Base-by-base conservation (phyloP, 2,797 vertebrate species). In the Gorsachius magnificus region DNA sequence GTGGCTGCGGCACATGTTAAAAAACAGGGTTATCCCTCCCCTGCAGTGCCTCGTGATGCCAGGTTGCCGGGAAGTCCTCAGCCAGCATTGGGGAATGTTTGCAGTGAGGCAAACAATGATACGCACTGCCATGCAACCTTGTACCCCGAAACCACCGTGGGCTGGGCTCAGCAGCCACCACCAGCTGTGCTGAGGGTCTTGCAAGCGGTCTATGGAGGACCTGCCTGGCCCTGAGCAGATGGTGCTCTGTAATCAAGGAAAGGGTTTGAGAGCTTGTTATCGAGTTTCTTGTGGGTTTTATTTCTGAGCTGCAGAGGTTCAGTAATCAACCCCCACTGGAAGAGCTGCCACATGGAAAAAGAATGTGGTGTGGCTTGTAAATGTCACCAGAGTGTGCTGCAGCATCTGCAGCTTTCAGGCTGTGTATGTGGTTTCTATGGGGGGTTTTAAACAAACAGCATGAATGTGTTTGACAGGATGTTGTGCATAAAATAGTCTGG, bases 271-370 rank as follows among this genome's bases (percentile, higher is more conserved):
- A 87, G 4, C 16, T 77, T 63, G 24, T 48, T 76, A 28, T 0
- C 0, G 0, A 35, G 16, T 33, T 78, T 53, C 28, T 41, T 50
- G 11, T 45, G 20, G 1, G 64, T 66, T 66, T 43, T 2, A 33
- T 64, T 77, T 96, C 65, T 85, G 31, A 84, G 22, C 31, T 89
- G 50, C 25, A 8, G 8, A 43, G 24, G 22, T 15, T 87, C n/a
- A 17, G 19, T 71, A 78, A 80, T 93, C 25, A n/a, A 2, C 4
- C 7, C 9, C 15, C 33, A 19, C 2, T 1, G n/a, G n/a, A 84
- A 70, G 60, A 80, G 16, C 20, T 83, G 17, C 18, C 28, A 28
- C 9, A 4, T 13, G 21, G 43, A 53, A 64, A 53, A 90, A 72
- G 53, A 48, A 18, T 11, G 9, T 71, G 19, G 15, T 2, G 1